Evolutionary conservation across 2,888 invertebrate genomes (phyloP), one percentile per base, ranked within the genome.

Genomic region (Caenorhabditis sp.): DNA sequence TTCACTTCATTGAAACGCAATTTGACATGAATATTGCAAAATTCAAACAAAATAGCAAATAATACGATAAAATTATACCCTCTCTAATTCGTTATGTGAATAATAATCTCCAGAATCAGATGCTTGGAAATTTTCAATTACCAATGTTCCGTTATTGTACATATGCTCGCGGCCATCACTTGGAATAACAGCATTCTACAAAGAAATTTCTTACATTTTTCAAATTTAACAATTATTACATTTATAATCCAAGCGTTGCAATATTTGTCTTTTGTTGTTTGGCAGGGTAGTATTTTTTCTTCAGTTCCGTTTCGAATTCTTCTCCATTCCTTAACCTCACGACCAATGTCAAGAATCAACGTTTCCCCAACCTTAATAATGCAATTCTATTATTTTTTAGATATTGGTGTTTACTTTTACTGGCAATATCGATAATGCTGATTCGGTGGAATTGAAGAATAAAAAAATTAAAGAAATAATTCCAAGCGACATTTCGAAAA

Each of bases 71-170:
- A n/a, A n/a, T n/a, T n/a, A n/a, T 15, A 40, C 53, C 28, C 79
- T 67, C 61, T 83, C 81, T 11, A 79, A 50, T 51, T 85, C 85
- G 44, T 85, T 84, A 47, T 82, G 53, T 0, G 80, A 74, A 11
- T 61, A 85, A 47, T 85, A 85, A 44, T 77, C 81, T 4, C 85
- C 85, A n/a, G 76, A 68, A 60, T 85, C 85, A 0, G 76, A 24
- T 8, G n/a, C 8, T 62, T 82, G 61, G 40, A 85, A 67, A 32
- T 76, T 64, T 15, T 61, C 20, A 53, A 85, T 85, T 9, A 84
- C 51, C 5, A 85, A 67, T 5, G 84, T 82, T 20, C 85, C 85
- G 44, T 85, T 82, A 11, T 44, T 55, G 47, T 65, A 56, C 50
- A 85, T 80, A 6, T 76, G 70, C 40, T 65, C 69, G 15, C 78